Conservation (phyloP, 2,888 invertebrate species). For the Drosophila hamatofila region DNA sequence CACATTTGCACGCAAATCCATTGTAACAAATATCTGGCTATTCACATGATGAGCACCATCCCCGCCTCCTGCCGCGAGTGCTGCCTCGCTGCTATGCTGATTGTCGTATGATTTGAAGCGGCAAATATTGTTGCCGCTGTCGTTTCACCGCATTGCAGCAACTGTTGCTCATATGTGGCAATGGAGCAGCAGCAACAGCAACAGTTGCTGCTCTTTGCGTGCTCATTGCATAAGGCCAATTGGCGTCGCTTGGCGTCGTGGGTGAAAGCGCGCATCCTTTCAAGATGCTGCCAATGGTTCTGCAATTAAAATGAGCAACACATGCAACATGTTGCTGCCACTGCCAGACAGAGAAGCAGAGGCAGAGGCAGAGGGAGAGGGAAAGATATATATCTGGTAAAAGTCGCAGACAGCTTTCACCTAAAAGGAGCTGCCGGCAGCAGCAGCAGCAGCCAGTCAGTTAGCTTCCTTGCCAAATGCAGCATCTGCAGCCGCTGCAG, state of each 20-base stretch:
- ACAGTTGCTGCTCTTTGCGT: slow-evolving; percentile 13
- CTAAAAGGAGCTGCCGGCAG: slow-evolving; percentile 61
- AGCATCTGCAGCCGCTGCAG: slow-evolving; percentile 28
- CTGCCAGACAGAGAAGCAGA: slow-evolving; percentile 3
- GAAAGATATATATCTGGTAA: slow-evolving; percentile 53
- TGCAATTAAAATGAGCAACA: slow-evolving; percentile 78
- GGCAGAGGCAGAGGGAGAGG: too few species aligned
- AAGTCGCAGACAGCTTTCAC: slow-evolving; percentile 75
- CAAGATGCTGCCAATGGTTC: slow-evolving; percentile 54
- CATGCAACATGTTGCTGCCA: slow-evolving; percentile 36
- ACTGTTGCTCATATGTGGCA: slow-evolving; percentile 21
- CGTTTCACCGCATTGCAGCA: slow-evolving; percentile 43
- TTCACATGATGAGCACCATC: neutral
- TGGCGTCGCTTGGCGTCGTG: slow-evolving; percentile 31
- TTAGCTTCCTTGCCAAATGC: slow-evolving; percentile 50
- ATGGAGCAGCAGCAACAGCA: neutral
- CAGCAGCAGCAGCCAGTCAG: slow-evolving; percentile 16
- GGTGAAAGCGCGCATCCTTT: slow-evolving; percentile 56
- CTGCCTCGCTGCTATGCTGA: neutral
- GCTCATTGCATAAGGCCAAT: slow-evolving; percentile 59
- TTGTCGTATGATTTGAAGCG: slow-evolving; percentile 70
- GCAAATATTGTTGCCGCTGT: slow-evolving; percentile 57
- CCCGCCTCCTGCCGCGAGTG: neutral
- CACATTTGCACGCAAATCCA: slow-evolving; percentile 34
- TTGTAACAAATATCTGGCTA: slow-evolving; percentile 16